Percentiles rank a stretch among this genome's conserved stretches.
phyloP scores from a whole-genome alignment of 2,888 invertebrate species.

The Mesoligia furuncula region DNA sequence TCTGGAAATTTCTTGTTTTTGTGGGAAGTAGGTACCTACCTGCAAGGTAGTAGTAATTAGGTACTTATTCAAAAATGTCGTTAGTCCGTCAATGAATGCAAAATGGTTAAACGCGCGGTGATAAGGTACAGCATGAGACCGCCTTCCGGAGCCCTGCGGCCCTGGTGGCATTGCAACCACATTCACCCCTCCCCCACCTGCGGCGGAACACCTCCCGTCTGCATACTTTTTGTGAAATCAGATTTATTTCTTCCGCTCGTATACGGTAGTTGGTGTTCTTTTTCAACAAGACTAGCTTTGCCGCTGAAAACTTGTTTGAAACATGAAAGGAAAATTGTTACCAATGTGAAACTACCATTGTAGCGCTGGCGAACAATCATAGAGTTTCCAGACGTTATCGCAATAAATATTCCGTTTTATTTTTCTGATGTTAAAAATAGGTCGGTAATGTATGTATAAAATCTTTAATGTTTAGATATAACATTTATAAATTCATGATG shows the following conservation, averaged over 20 bases:
- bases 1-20: neutral
- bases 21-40: neutral
- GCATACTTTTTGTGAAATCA: constrained; percentile 74
- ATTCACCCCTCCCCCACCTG: constrained; percentile 52
- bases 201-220: constrained; percentile 66
- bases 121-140: constrained; percentile 65
- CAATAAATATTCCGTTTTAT: constrained; percentile 68
- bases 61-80: constrained; percentile 48
- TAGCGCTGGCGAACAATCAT: constrained; percentile 46
- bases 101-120: constrained; percentile 61
- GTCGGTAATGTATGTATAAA: constrained; percentile 39
- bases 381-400: constrained; percentile 59
- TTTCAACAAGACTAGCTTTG: constrained; percentile 59
- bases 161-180: constrained; percentile 71
- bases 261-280: constrained; percentile 65
- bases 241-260: constrained; percentile 79
- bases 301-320: constrained; percentile 60
- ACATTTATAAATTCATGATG: constrained; percentile 46
- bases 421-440: constrained; percentile 57
- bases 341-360: constrained; percentile 41
- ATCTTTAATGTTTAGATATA: constrained; percentile 51
- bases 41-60: neutral
- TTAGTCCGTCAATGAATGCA: constrained; percentile 70
- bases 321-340: constrained; percentile 59
- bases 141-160: constrained; percentile 69